Conservation (phyloP, 2,113 vertebrate species). For the Zingel zingel region DNA sequence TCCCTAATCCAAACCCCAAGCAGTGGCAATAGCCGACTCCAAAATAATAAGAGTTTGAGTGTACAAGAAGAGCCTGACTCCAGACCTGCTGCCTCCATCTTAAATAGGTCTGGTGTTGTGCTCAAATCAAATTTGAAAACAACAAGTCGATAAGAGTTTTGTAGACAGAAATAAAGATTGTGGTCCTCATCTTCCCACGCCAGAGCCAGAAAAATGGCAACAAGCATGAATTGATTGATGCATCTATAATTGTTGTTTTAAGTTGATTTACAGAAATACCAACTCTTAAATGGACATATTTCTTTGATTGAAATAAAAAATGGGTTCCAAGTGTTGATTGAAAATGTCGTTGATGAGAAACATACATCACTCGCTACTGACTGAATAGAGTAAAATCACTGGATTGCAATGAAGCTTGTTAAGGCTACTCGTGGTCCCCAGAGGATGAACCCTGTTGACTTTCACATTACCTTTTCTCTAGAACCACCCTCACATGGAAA, state of each 20-base stretch:
- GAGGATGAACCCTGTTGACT: constrained; percentile 13
- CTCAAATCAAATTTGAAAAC: too few relatives aligned
- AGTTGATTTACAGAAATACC: background rate
- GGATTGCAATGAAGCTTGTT: background rate
- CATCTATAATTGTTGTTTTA: too few relatives aligned
- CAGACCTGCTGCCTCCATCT: background rate
- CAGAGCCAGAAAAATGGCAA: background rate
- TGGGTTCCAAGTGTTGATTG: background rate
- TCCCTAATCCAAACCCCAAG: background rate
- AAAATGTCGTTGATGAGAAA: too few relatives aligned
- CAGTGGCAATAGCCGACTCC: background rate
- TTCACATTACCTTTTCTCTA: background rate
- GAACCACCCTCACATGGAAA: background rate
- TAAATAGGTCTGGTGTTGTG: background rate
- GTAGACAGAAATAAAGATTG: background rate
- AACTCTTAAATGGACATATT: background rate
- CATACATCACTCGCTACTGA: background rate
- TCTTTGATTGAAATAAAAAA: background rate
- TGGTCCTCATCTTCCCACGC: background rate
- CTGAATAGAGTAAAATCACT: background rate
- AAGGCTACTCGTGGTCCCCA: background rate
- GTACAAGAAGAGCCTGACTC: background rate
- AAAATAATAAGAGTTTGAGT: background rate
- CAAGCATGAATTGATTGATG: background rate
- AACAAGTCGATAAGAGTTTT: background rate